Evolutionary conservation across 2,888 invertebrate species (phyloP).

Genomic region (Atethmia centrago): DNA sequence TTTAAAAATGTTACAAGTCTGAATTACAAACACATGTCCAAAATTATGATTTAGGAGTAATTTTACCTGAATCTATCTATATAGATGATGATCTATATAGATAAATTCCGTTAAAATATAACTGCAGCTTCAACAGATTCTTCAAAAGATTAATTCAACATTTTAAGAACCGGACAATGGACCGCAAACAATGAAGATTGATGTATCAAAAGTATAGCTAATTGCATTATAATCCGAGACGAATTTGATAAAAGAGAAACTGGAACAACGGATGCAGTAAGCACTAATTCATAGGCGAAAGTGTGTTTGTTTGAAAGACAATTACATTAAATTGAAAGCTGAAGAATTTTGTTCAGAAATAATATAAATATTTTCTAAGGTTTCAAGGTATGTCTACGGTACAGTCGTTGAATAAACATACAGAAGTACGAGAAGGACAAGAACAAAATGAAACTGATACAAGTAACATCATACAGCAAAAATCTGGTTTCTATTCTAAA

Average conservation of each 20-base stretch:
- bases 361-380: not conserved
- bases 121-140: not conserved
- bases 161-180: constrained; percentile 26
- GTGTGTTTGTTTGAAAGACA: not conserved
- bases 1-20: not conserved
- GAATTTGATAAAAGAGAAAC: constrained; percentile 51
- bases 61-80: not conserved
- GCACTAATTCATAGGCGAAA: constrained; percentile 24
- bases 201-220: constrained; percentile 46
- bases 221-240: constrained; percentile 53
- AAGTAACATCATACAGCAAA: constrained; percentile 53
- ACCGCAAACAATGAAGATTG: constrained; percentile 51
- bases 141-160: not conserved
- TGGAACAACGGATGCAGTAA: constrained; percentile 26
- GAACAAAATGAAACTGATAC: constrained; percentile 38
- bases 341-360: not conserved
- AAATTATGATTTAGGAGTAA: not conserved
- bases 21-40: not conserved
- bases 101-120: not conserved
- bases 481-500: constrained; percentile 59
- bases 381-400: not conserved
- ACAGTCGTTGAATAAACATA: not conserved
- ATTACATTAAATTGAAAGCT: not conserved
- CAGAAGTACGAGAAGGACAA: constrained; percentile 13
- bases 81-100: not conserved